phyloP scores from a whole-genome alignment of 2,113 vertebrate genomes.

The Circaetus gallicus region DNA sequence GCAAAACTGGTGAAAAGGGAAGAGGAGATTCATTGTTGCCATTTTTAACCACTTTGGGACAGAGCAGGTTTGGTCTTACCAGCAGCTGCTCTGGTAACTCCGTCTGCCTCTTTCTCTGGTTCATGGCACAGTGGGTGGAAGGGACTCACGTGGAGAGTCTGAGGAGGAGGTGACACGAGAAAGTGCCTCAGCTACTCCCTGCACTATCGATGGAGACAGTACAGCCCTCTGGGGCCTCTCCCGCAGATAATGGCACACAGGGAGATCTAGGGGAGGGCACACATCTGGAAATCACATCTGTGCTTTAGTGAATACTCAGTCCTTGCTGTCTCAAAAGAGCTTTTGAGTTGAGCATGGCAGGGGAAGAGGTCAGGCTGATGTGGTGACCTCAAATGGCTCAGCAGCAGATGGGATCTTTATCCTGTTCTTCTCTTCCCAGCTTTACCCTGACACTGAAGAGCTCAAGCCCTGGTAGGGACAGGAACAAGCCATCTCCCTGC shows the following conservation, averaged over 20 bases:
- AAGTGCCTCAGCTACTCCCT: neutral
- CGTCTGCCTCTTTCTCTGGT: neutral
- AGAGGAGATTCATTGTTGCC: neutral
- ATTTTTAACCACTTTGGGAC: neutral
- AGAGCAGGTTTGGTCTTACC: neutral
- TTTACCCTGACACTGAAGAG: neutral
- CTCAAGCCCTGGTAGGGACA: neutral
- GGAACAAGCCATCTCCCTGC: neutral
- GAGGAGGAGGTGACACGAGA: neutral
- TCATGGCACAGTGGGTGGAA: accelerated
- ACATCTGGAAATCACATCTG: constrained; percentile 15
- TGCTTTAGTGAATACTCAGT: neutral
- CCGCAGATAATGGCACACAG: neutral
- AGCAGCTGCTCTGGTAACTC: neutral
- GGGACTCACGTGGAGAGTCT: accelerated
- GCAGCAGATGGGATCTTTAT: neutral
- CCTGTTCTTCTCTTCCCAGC: neutral
- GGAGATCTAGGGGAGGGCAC: neutral
- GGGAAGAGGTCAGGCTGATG: neutral
- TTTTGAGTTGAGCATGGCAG: neutral
- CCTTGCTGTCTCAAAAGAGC: neutral
- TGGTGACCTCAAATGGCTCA: neutral
- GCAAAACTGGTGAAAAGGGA: neutral
- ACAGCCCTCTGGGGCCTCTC: neutral
- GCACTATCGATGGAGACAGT: accelerated